phyloP scores from a whole-genome alignment of 1,140 invertebrate species.

The Venustaconcha ellipsiformis region DNA sequence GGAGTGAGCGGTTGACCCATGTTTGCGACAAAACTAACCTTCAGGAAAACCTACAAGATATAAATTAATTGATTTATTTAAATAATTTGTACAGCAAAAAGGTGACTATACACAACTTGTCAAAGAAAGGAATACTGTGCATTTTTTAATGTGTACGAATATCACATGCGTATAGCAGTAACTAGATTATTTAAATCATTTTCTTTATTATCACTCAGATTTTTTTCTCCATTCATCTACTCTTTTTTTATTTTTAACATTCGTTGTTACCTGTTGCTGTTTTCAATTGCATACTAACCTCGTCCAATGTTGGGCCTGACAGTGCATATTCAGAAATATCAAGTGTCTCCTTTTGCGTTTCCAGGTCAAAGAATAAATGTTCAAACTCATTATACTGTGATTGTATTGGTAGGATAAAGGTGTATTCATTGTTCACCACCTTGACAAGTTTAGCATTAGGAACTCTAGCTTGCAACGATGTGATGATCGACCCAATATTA shows the following conservation, averaged over 20 bases:
- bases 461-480: constrained; percentile 41
- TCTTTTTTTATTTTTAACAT: too few species aligned
- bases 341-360: constrained; percentile 40
- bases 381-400: constrained; percentile 26
- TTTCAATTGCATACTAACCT: constrained; percentile 40
- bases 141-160: too few species aligned
- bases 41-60: constrained; percentile 51
- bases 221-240: too few species aligned
- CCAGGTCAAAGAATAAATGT: constrained; percentile 58
- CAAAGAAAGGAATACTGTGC: too few species aligned
- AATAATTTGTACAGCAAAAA: neutral
- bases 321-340: constrained; percentile 60
- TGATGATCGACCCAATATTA: constrained; percentile 12
- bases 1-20: constrained; percentile 13
- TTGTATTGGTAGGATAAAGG: constrained; percentile 54
- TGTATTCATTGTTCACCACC: constrained; percentile 65
- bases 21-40: constrained; percentile 49
- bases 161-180: too few species aligned
- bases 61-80: neutral
- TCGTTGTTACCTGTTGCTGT: too few species aligned
- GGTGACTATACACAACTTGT: too few species aligned
- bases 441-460: constrained; percentile 45
- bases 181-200: too few species aligned
- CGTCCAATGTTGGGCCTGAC: constrained; percentile 66
- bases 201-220: too few species aligned